Base-by-base conservation (phyloP, 2,797 vertebrate genomes). In the Aulostomus chinensis region DNA sequence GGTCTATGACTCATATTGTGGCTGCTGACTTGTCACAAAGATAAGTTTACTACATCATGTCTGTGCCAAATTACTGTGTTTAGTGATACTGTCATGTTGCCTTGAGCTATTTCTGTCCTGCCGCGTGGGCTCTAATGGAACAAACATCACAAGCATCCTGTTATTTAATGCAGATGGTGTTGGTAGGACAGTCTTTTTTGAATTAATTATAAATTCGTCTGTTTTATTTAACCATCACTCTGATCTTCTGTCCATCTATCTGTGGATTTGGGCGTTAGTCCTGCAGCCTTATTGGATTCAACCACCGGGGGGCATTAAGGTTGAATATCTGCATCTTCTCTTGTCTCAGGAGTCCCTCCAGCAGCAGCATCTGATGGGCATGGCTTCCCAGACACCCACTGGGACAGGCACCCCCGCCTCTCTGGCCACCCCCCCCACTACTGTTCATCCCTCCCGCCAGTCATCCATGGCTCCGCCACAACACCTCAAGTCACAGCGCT, bases 351-450 rank as follows among this genome's bases (percentile, higher is more conserved):
- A 93, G 57, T 92, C 91, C 58, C 88, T 92, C 20, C 91, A 93
- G 75, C 91, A 93, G 74, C 91, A 93, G 78, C 93, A 95, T 66
- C 79, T 96, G 83, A 92, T 95, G 87, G 92, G 92, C 14, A 34
- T 91, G 15, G 30, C 74, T 2, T 79, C 90, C 12, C 89, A 91
- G 69, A 89, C 90, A 0, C 18, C 80, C 43, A 89, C 90, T 0
- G 91, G 91, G 35, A 91, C 87, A 0, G 89, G 90, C 12, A 91
- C 91, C 1, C 89, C 92, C 0, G 88, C 86, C 12, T 95, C 95
- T 20, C 87, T 96, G 20, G 95, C 96, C 58, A 96, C 96, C 7
- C 94, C 94, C 32, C 92, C 91, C 4, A 91, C 78, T 49, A 92
- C 76, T 73, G 92, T 88, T 64, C 93, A 85, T 67, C 54, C 90